Percentiles rank a stretch among this genome's conserved stretches.
Conservation (phyloP, 1,140 invertebrate species). For the Atta colombica region DNA sequence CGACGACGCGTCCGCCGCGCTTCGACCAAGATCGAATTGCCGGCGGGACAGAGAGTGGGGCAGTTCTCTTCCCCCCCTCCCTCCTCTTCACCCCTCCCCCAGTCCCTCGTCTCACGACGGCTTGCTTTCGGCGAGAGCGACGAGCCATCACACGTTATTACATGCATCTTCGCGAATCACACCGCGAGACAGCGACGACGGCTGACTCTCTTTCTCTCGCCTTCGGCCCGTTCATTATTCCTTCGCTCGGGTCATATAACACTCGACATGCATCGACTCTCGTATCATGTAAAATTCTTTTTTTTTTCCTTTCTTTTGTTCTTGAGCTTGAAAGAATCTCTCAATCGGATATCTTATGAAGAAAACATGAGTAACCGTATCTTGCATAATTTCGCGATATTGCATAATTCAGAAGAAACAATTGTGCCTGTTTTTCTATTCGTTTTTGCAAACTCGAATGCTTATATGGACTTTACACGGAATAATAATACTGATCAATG, state of each 20-base stretch:
- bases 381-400: not conserved
- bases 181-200: conserved; percentile 13
- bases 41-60: conserved; percentile 25
- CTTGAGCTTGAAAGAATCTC: not conserved
- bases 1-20: conserved; percentile 40
- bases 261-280: not conserved
- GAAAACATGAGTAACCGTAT: not conserved
- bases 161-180: conserved; percentile 70
- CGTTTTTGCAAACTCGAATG: not conserved
- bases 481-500: too few relatives aligned
- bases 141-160: conserved; percentile 70
- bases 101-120: not conserved
- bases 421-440: not conserved
- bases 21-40: conserved; percentile 66
- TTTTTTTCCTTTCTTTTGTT: not conserved
- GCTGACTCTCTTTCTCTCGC: not conserved
- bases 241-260: conserved; percentile 27
- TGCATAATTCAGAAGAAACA: not conserved
- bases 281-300: not conserved
- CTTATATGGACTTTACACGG: not conserved
- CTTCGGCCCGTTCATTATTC: conserved; percentile 34
- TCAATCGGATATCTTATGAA: not conserved
- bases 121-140: conserved; percentile 72
- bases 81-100: too few relatives aligned
- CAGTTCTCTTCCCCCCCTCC: not conserved